A percentile compares a stretch with the other conserved stretches of the same genome.
Evolutionary conservation across 2,888 invertebrate species (phyloP).

Genomic region (Rambutsinella grinnellia): DNA sequence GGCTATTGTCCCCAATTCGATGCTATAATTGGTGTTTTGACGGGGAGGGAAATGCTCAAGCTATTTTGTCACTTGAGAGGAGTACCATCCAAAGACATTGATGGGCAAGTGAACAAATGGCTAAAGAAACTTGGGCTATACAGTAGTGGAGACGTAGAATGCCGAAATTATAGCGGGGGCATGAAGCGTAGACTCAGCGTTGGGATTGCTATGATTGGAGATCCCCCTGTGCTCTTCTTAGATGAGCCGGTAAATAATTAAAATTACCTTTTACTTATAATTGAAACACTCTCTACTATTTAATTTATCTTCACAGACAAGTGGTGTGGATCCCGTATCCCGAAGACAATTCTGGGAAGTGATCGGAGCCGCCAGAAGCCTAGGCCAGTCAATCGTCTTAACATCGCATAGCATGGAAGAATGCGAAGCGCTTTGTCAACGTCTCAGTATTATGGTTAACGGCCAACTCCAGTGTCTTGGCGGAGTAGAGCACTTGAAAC

Average conservation of each 20-base stretch:
- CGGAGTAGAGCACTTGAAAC: conserved; percentile 79
- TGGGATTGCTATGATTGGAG: conserved; percentile 87
- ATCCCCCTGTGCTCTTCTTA: conserved; percentile 78
- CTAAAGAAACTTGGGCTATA: conserved; percentile 64
- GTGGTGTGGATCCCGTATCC: conserved; percentile 79
- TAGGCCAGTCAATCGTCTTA: conserved; percentile 75
- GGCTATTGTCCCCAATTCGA: conserved; percentile 94
- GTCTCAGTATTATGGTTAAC: conserved; percentile 82
- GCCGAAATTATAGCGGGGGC: conserved; percentile 83
- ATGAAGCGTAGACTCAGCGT: conserved; percentile 91
- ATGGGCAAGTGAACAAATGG: conserved; percentile 62
- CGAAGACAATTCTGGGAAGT: conserved; percentile 77
- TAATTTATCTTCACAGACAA: conserved; percentile 15
- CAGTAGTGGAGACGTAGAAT: conserved; percentile 39
- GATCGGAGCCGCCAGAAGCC: conserved; percentile 72
- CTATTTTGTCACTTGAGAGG: conserved; percentile 84
- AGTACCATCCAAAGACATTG: conserved; percentile 70
- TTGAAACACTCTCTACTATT: background rate
- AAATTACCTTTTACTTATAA: background rate
- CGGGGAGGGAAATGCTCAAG: conserved; percentile 82
- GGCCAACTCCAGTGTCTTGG: conserved; percentile 83
- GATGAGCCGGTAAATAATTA: conserved; percentile 79
- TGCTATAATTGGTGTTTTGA: conserved; percentile 83
- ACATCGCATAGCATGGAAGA: conserved; percentile 89
- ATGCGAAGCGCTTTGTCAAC: conserved; percentile 84